phyloP scores from a whole-genome alignment of 2,797 vertebrate genomes.

The Xenops minutus region DNA sequence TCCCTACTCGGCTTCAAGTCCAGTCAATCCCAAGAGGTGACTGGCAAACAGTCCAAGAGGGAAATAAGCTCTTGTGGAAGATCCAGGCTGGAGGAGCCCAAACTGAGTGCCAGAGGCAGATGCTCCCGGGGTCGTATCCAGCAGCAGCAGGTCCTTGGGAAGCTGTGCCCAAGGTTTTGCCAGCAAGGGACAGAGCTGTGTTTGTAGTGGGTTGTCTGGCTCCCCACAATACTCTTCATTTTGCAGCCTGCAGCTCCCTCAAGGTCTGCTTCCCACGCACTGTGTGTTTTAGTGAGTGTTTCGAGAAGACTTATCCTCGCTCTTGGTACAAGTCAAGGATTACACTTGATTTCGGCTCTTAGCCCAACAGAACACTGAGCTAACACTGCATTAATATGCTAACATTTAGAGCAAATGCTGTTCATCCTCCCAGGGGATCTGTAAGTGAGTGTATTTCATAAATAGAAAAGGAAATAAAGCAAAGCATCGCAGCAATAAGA shows the following conservation, averaged over 20 bases:
- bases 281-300: fast-evolving
- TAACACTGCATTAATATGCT: neutral
- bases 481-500: neutral
- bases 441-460: neutral
- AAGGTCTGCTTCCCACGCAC: neutral
- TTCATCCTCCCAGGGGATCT: neutral
- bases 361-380: neutral
- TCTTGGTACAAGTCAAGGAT: neutral
- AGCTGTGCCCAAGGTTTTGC: neutral
- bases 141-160: neutral
- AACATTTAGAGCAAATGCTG: neutral
- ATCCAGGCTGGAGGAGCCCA: neutral
- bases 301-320: neutral
- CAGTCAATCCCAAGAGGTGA: neutral
- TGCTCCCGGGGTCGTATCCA: fast-evolving
- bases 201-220: neutral
- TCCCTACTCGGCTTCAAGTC: neutral
- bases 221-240: neutral
- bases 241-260: neutral
- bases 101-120: neutral
- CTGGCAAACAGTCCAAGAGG: neutral
- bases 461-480: neutral
- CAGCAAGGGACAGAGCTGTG: neutral
- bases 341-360: neutral
- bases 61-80: neutral